A percentile compares a stretch with the other conserved stretches of the same genome.
phyloP scores from a whole-genome alignment of 2,888 invertebrate genomes.

The Drosophila pegasa region DNA sequence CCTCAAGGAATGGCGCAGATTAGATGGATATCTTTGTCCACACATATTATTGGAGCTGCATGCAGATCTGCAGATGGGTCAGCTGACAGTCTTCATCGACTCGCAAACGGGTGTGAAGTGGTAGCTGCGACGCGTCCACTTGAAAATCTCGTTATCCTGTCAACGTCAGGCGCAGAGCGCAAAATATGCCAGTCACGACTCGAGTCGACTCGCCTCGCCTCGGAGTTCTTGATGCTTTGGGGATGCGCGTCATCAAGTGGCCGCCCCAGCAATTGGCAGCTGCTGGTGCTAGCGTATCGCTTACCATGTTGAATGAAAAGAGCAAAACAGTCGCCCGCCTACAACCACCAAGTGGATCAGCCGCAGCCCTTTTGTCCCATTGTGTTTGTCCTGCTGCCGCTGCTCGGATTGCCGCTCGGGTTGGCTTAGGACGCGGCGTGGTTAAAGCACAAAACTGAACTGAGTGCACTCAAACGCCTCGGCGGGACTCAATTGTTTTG shows the following conservation, averaged over 20 bases:
- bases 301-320: constrained; percentile 64
- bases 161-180: constrained; percentile 59
- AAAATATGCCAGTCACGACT: constrained; percentile 63
- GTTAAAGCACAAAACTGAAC: constrained; percentile 55
- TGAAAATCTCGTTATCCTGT: constrained; percentile 84
- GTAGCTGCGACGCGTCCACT: constrained; percentile 67
- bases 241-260: constrained; percentile 46
- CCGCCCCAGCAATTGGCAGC: constrained; percentile 65
- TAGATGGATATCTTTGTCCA: neutral
- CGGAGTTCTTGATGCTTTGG: neutral
- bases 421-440: constrained; percentile 39
- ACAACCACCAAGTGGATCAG: constrained; percentile 54
- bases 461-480: constrained; percentile 71
- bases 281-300: constrained; percentile 68
- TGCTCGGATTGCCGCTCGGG: constrained; percentile 29
- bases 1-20: constrained; percentile 58
- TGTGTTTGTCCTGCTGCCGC: constrained; percentile 33
- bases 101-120: constrained; percentile 64
- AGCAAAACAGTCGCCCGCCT: constrained; percentile 51
- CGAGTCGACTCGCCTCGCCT: neutral
- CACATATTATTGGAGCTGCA: constrained; percentile 4
- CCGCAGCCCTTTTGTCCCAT: constrained; percentile 58
- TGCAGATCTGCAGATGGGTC: constrained; percentile 17
- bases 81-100: constrained; percentile 8
- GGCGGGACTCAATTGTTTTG: constrained; percentile 77